These are phyloP conservation scores for Prochilodus magdalenae DNA, from an alignment of 2,113 vertebrate genomes.

Conservation along the genomic window DNA sequence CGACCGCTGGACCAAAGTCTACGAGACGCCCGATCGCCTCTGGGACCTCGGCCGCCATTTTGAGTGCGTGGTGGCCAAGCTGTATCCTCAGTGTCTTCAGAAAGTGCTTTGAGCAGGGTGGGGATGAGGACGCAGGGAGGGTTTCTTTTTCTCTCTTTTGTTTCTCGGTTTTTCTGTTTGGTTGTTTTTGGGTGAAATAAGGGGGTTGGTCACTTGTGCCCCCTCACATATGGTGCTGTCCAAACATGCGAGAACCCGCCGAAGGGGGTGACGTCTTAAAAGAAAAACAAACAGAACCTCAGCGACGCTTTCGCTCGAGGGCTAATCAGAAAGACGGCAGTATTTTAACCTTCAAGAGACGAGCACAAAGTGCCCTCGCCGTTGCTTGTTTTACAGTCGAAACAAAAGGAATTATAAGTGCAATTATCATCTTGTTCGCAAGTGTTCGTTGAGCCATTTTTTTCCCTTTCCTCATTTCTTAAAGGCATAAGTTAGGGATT, in stretches of 20 bases:
- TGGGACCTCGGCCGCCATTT: constrained; percentile 99
- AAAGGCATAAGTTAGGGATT: not conserved
- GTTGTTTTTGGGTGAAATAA: constrained; percentile 50
- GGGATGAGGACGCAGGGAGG: not conserved
- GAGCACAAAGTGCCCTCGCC: constrained; percentile 69
- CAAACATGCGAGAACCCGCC: constrained; percentile 9
- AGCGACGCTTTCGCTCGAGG: constrained; percentile 75
- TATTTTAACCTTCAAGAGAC: constrained; percentile 66
- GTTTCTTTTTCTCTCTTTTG: not conserved
- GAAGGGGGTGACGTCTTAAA: constrained; percentile 68
- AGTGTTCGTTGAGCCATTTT: constrained; percentile 73
- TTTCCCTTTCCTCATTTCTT: constrained; percentile 63
- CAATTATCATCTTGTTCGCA: constrained; percentile 91
- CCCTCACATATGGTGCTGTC: constrained; percentile 73
- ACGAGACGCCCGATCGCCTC: constrained; percentile 95
- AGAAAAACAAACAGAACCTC: constrained; percentile 50
- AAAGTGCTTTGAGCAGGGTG: constrained; percentile 90
- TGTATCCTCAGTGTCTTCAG: constrained; percentile 99
- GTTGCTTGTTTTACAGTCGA: constrained; percentile 74
- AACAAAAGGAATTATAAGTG: constrained; percentile 86
- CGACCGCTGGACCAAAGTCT: constrained; percentile 93
- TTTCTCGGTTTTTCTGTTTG: not conserved
- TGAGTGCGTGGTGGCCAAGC: constrained; percentile 98
- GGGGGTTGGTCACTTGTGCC: constrained; percentile 58
- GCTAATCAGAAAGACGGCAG: constrained; percentile 83